Evolutionary conservation across 2,888 invertebrate species (phyloP), one percentile per base, ranked within the genome.

Genomic region (Slavum lentiscoides): DNA sequence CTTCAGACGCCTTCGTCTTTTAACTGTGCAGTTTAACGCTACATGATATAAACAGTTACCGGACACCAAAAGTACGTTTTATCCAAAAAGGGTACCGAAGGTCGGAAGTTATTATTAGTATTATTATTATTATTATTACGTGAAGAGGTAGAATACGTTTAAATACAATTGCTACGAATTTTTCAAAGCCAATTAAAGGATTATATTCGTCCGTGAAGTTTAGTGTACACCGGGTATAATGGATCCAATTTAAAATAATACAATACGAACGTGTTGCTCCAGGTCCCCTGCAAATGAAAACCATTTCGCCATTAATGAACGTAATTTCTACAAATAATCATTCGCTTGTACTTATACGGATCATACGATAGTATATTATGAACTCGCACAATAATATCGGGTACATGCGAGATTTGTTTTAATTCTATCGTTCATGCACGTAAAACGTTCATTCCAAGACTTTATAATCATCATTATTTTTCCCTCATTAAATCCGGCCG

Each of bases 191-290:
- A 67, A 67, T 39, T 39, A n/a, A 21, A 30, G 4, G 30, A 30
- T 43, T 43, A 9, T 43, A 43, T 43, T 43, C 7, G 3, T 19
- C 17, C 5, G 55, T 19, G 55, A 7, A n/a, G 2, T 30, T 30
- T 30, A 30, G 30, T 30, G 30, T 4, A 30, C 30, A 30, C 13
- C n/a, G 37, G 64, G 55, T 66, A 37, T n/a, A 58, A 70, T 37
- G 30, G 30, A 70, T n/a, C 37, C 37, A 37, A 70, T 70, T 58
- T 37, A 37, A 70, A 70, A 58, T 21, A 58, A 58, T 37, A 70
- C n/a, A 37, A 37, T 70, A 43, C 9, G 13, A 37, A 70, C 55
- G n/a, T 58, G n/a, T 58, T 30, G 30, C 30, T 49, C 30, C 55
- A 13, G 13, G 30, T 30, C 4, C 30, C 30, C 30, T 30, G 30